Base-by-base conservation (phyloP, 2,797 vertebrate genomes). In the Yasuhikotakia modesta region DNA sequence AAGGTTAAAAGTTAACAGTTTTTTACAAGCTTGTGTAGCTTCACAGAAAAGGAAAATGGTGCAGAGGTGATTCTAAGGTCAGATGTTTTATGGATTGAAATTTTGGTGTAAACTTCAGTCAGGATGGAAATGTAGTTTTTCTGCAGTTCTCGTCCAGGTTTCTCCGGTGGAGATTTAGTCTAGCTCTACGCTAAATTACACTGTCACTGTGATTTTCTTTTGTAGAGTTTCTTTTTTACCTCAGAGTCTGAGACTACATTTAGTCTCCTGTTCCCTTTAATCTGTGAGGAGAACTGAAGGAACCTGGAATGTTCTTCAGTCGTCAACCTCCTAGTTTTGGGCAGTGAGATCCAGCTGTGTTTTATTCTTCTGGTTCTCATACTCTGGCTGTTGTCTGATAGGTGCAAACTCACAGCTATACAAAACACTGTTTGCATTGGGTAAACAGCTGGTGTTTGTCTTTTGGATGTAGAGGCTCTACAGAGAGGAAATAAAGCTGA, bases 391-490 rank as follows among this genome's bases (percentile, higher is more conserved):
- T 16, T 55, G 57, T 81, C 53, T 80, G 67, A 39, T n/a, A 58
- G 67, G 73, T 73, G 60, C 76, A 63, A 75, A 75, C 70, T 64
- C 69, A 43, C 43, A 70, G 75, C 58, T 88, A 87, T 82, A 84
- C 81, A 64, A 76, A 83, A 85, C 79, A 88, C 83, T 87, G 86
- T 92, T 87, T 92, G 83, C 76, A 67, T 87, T 89, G 87, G 90
- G 87, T 89, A 90, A 92, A 92, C 93, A 93, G 90, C 90, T 92
- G 91, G 90, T 93, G 90, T 92, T 93, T 93, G 90, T 90, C 89
- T 92, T 91, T 88, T 85, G 90, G 87, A 90, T 92, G 90, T 89
- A n/a, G 87, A 89, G 65, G 89, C 86, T 91, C 90, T 92, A 90
- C 78, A 78, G 91, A 90, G 89, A 91, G 81, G 82, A 72, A 84